Evolutionary conservation across 1,140 invertebrate species (phyloP), one percentile per base, ranked within the genome.

Genomic region (Eufriesea mexicana): DNA sequence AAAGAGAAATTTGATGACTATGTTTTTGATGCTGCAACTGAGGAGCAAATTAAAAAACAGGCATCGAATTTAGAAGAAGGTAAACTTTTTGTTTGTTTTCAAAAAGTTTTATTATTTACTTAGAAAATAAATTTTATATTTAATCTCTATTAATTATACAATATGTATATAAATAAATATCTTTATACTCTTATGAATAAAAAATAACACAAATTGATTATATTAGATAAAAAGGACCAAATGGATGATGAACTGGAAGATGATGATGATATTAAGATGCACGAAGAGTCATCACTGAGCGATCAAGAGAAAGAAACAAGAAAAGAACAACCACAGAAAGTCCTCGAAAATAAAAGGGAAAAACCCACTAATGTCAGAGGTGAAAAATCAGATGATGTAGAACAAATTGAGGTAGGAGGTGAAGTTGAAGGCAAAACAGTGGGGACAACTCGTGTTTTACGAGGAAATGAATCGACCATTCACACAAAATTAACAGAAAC

Each of bases 1-100:
- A 95, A 97, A 0, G 96, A 97, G 79, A 96, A 96, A 49, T 95
- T 94, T 72, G 96, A 96, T 88, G 93, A 94, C 74, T 90, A 96
- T 87, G 95, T 96, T 0, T 92, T 97, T 76, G 97, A 97, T 83
- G 96, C 96, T 67, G 97, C 96, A 2, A 97, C 96, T 0, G 96
- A 97, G 92, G 98, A 99, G 89, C 98, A 99, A 94, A 96, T 97
- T 1, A 95, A 97, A 75, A 96, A 97, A 89, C 95, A 96, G 84
- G 95, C 96, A 2, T 94, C 96, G 23, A 96, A 96, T 79, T 89
- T 95, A 78, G 94, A 96, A 73, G 95, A 96, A 86, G 93, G 95
- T 8, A 95, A 94, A 7, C n/a, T 57, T 61, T 2, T 68, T 68
- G 1, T 57, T 57, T 57, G 0, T 57, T 57, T 16, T 51, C 16